phyloP scores from a whole-genome alignment of 2,797 vertebrate genomes.

The Hoplostethus atlanticus region DNA sequence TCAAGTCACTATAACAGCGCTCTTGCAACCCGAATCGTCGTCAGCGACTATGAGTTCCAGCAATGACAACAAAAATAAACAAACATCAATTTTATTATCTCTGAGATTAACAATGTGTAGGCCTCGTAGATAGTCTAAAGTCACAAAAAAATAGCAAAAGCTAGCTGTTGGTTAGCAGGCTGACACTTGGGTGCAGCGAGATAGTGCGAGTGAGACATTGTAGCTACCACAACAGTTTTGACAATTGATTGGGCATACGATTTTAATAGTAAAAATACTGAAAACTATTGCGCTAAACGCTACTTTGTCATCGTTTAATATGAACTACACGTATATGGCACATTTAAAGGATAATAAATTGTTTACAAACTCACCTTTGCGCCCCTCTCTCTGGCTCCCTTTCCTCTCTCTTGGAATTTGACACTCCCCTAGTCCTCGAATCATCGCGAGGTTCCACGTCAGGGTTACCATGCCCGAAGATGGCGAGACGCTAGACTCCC shows the following conservation, averaged over 20 bases:
- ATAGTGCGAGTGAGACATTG: constrained; percentile 70
- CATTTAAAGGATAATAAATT: constrained; percentile 79
- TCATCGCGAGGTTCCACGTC: constrained; percentile 80
- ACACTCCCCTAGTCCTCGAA: constrained; percentile 84
- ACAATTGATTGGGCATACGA: constrained; percentile 50
- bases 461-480: background rate
- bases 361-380: constrained; percentile 90
- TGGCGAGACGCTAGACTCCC: background rate
- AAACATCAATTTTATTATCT: background rate
- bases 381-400: constrained; percentile 82
- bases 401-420: constrained; percentile 87
- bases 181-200: constrained; percentile 79
- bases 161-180: constrained; percentile 68
- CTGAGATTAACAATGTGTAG: background rate
- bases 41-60: constrained; percentile 14
- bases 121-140: background rate
- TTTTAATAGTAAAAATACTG: constrained; percentile 26
- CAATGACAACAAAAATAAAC: constrained; percentile 41
- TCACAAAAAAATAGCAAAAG: constrained; percentile 22
- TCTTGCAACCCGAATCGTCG: constrained; percentile 3
- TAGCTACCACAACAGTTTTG: constrained; percentile 63
- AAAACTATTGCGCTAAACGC: constrained; percentile 3
- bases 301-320: constrained; percentile 8
- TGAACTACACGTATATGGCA: constrained; percentile 23
- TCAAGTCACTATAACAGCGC: constrained; percentile 52